Evolutionary conservation across 2,113 vertebrate genomes (phyloP).

Genomic region (Anthoscopus minutus): DNA sequence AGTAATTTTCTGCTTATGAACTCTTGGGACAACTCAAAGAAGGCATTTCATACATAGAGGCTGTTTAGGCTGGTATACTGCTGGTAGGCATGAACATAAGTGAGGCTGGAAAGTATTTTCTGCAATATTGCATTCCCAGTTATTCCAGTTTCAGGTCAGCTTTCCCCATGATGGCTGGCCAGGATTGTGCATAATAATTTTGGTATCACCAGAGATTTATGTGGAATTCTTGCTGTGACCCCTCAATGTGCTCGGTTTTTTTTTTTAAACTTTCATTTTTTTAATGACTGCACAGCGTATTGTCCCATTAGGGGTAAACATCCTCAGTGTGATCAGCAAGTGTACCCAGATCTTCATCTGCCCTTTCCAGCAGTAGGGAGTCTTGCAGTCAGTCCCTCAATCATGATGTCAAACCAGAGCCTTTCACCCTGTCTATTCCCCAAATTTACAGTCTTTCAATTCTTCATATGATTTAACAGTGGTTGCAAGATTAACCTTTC

Average conservation of each 20-base stretch:
- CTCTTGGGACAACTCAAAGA: background rate
- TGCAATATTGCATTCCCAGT: background rate
- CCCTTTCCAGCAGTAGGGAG: background rate
- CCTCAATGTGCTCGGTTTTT: background rate
- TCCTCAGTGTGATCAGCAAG: fast-evolving
- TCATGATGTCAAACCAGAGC: background rate
- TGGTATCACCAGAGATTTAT: background rate
- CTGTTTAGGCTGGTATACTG: background rate
- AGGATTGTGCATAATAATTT: background rate
- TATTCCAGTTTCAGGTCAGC: background rate
- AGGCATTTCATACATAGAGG: background rate
- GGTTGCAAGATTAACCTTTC: background rate
- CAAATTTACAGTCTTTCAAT: background rate
- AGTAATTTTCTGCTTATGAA: background rate
- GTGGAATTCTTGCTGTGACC: background rate
- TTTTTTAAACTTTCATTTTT: background rate
- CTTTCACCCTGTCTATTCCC: background rate
- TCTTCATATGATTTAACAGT: background rate
- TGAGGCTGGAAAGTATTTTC: background rate
- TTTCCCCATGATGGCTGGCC: background rate
- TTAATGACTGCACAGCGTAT: background rate
- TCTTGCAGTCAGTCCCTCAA: background rate
- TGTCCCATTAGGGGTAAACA: background rate
- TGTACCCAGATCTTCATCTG: background rate
- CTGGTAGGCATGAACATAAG: background rate